phyloP scores from a whole-genome alignment of 2,113 vertebrate species.

The Engraulis encrasicolus region DNA sequence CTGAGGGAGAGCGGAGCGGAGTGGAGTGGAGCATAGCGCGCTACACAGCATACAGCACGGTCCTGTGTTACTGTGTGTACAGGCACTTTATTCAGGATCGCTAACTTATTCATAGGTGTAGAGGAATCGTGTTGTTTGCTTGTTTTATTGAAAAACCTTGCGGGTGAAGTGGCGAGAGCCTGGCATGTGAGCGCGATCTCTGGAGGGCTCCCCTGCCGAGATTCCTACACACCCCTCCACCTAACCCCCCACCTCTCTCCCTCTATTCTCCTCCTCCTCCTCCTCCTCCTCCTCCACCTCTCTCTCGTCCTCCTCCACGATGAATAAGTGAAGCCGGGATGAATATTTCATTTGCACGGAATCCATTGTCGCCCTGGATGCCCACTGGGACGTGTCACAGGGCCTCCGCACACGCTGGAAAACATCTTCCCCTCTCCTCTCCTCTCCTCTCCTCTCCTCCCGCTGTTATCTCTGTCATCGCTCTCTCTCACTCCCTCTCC shows the following conservation, averaged over 20 bases:
- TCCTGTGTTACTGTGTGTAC: too few species aligned
- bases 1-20: conserved; percentile 55
- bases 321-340: conserved; percentile 78
- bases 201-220: conserved; percentile 71
- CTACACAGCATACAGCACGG: too few species aligned
- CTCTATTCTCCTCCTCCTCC: conserved; percentile 47
- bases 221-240: conserved; percentile 48
- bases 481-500: neutral
- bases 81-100: conserved; percentile 75
- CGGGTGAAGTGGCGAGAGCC: conserved; percentile 72
- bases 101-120: conserved; percentile 80
- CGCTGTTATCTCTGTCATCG: neutral
- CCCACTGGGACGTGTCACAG: conserved; percentile 57
- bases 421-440: conserved; percentile 33
- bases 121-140: conserved; percentile 81
- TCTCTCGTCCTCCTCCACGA: conserved; percentile 59
- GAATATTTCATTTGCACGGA: conserved; percentile 74
- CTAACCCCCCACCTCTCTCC: neutral
- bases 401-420: conserved; percentile 49
- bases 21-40: neutral
- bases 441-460: too few species aligned
- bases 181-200: conserved; percentile 73
- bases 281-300: neutral
- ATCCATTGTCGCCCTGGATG: conserved; percentile 71
- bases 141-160: conserved; percentile 83